phyloP scores from a whole-genome alignment of 2,888 invertebrate genomes.

The Cyclophora albipunctata region DNA sequence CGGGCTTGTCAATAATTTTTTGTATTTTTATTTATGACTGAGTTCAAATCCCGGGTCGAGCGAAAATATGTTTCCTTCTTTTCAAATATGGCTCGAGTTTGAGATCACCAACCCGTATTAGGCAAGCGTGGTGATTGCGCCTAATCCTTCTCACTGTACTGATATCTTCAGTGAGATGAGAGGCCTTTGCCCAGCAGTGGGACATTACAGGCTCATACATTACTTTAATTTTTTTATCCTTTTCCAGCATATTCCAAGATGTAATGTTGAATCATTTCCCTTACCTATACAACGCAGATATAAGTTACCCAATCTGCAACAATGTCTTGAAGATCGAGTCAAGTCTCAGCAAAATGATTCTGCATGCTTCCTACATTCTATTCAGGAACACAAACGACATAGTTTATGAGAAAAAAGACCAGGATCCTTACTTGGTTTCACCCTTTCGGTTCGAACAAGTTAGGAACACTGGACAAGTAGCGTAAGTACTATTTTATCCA shows the following conservation, averaged over 20 bases:
- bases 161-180: too few species aligned
- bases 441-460: conserved; percentile 50
- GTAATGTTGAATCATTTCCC: conserved; percentile 34
- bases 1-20: too few species aligned
- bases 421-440: conserved; percentile 27
- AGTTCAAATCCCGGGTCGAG: too few species aligned
- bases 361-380: conserved; percentile 35
- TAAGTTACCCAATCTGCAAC: conserved; percentile 33
- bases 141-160: too few species aligned
- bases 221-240: too few species aligned
- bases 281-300: conserved; percentile 25
- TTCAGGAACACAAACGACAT: conserved; percentile 40
- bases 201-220: too few species aligned
- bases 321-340: conserved; percentile 39
- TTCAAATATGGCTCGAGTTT: too few species aligned
- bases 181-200: too few species aligned
- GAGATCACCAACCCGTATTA: too few species aligned
- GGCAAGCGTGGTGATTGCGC: too few species aligned
- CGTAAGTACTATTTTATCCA: conserved; percentile 35
- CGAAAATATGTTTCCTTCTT: too few species aligned
- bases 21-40: too few species aligned
- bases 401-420: conserved; percentile 16
- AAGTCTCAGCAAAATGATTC: conserved; percentile 35
- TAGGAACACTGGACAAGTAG: conserved; percentile 29
- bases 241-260: conserved; percentile 36